Percentiles rank a stretch among this genome's conserved stretches.
Evolutionary conservation across 2,797 vertebrate species (phyloP).

Genomic region (Lagorchestes hirsutus): DNA sequence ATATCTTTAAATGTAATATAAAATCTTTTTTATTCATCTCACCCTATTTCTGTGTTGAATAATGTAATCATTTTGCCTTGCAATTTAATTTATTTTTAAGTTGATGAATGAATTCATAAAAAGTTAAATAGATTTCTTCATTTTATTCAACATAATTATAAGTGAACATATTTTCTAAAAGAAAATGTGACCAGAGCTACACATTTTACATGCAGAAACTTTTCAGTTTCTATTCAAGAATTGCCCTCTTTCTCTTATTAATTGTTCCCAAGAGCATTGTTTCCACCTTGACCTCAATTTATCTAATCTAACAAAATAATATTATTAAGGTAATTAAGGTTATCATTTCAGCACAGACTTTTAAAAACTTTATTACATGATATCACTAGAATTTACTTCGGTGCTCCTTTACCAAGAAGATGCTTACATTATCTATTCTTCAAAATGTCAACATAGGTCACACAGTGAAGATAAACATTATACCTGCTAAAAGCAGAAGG

Average conservation of each 20-base stretch:
- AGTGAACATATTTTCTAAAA: slow-evolving; percentile 37
- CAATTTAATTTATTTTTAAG: slow-evolving; percentile 32
- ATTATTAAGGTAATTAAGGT: slow-evolving; percentile 31
- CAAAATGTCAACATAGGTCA: background rate
- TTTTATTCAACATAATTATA: slow-evolving; percentile 21
- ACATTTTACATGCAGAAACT: background rate
- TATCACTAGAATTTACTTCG: slow-evolving; percentile 2
- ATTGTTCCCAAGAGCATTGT: background rate
- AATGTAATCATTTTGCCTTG: slow-evolving; percentile 34
- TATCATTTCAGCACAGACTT: background rate
- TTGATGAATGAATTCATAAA: slow-evolving; percentile 32
- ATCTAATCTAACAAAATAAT: slow-evolving; percentile 37
- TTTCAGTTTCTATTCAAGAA: slow-evolving; percentile 24
- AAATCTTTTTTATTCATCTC: slow-evolving; percentile 7
- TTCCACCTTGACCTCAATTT: slow-evolving; percentile 46
- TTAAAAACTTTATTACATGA: background rate
- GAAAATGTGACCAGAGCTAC: slow-evolving; percentile 17
- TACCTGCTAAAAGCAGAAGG: background rate
- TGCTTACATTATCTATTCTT: background rate
- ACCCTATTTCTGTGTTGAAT: slow-evolving; percentile 16
- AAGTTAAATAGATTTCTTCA: slow-evolving; percentile 43
- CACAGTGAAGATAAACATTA: background rate
- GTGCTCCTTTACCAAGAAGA: background rate
- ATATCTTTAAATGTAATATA: slow-evolving; percentile 2
- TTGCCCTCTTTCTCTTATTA: slow-evolving; percentile 3